Evolutionary conservation across 2,797 vertebrate species (phyloP), one percentile per base, ranked within the genome.

Genomic region (Hozukius guyotensis): DNA sequence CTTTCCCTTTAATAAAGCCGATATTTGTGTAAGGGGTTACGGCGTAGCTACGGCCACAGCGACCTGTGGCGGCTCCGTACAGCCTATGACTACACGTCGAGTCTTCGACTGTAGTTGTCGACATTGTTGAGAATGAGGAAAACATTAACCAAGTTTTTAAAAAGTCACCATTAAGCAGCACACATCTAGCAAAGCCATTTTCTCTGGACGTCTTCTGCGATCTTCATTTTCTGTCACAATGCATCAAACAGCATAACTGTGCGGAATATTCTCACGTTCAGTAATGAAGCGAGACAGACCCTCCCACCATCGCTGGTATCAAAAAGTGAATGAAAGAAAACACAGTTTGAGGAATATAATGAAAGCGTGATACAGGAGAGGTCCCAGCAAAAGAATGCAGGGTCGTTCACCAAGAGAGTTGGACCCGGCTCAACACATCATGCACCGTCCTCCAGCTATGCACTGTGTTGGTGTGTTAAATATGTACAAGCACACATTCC

Each of bases 401-500:
- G n/a, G 14, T 74, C 2, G 14, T 46, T 46, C 42, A 46, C 42
- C 14, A 46, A 18, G 42, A 46, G 18, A 46, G 42, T 18, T 46
- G 42, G 16, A 49, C 42, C 42, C 42, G 8, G 8, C 32, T 32
- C 32, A 13, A 22, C 34, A 27, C 24, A n/a, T 49, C 42, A 49
- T 49, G 36, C 10, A 25, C 9, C 22, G 25, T 70, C 34, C 34
- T 61, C n/a, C 14, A 38, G 52, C 80, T 46, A 38, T 46, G 18
- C 31, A 31, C 22, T 69, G 49, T 16, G 3, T 52, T 36, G 57
- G 72, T 24, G 13, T 36, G 14, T 31, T 57, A 25, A 75, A 57
- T 75, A 52, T 3, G 13, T 72, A 66, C 25, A 63, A 72, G 63
- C 62, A 46, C 12, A 64, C 64, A 81, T 71, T 78, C 72, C n/a